A percentile compares a stretch with the other conserved stretches of the same genome.
These are phyloP conservation scores for Prietella phreatophila DNA, from an alignment of 2,113 vertebrate genomes.

Conservation along the genomic window DNA sequence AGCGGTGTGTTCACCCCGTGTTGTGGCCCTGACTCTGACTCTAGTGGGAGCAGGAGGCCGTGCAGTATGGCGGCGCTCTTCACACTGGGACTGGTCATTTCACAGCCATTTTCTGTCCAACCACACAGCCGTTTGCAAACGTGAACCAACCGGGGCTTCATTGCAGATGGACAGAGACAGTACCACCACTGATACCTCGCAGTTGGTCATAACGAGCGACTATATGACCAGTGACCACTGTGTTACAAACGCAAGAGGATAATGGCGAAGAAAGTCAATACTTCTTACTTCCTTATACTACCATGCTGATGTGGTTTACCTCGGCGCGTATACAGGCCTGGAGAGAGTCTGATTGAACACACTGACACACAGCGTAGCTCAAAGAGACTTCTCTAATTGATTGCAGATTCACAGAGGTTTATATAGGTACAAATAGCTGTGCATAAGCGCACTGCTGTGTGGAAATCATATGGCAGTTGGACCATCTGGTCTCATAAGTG, in stretches of 20 bases:
- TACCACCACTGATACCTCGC: slow-evolving; percentile 93
- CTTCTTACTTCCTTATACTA: too few relatives aligned
- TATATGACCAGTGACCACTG: slow-evolving; percentile 92
- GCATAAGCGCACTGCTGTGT: too few relatives aligned
- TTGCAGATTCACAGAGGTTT: too few relatives aligned
- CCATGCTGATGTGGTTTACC: too few relatives aligned
- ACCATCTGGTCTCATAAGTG: too few relatives aligned
- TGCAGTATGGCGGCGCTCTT: slow-evolving; percentile 76
- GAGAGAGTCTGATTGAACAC: too few relatives aligned
- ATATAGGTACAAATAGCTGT: too few relatives aligned
- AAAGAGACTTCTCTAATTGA: too few relatives aligned
- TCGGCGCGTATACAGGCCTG: too few relatives aligned
- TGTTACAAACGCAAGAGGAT: slow-evolving; percentile 94
- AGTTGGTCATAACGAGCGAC: slow-evolving; percentile 93
- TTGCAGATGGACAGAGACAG: slow-evolving; percentile 96
- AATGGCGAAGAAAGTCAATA: too few relatives aligned
- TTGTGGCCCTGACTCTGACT: not conserved
- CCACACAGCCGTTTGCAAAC: slow-evolving; percentile 94
- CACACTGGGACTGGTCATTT: slow-evolving; percentile 97
- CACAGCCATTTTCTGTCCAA: slow-evolving; percentile 99
- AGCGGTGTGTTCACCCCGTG: not conserved
- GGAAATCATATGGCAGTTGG: too few relatives aligned
- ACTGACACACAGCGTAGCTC: too few relatives aligned
- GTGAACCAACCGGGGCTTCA: slow-evolving; percentile 98
- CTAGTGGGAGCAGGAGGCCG: slow-evolving; percentile 67